Evolutionary conservation across 2,888 invertebrate genomes (phyloP), one percentile per base, ranked within the genome.

Genomic region (Melangyna quadrimaculata): DNA sequence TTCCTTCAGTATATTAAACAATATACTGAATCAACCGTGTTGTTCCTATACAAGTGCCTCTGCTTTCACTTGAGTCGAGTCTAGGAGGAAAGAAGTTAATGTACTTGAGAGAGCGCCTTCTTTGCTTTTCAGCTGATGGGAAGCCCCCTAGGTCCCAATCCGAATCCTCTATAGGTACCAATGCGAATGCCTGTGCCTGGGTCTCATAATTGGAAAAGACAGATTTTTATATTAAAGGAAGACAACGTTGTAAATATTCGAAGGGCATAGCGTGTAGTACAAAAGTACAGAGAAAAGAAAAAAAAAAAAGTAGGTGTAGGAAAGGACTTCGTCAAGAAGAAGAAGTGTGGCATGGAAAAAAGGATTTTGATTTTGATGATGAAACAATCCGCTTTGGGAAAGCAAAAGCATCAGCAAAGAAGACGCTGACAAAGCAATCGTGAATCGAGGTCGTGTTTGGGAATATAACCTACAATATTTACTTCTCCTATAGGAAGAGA

Each of bases 151-250:
- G 29, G 43, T 65, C 19, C 19, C 29, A n/a, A 63, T 43, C 12
- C 35, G 4, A 1, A 5, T 2, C 19, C 32, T 37, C 22, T 51
- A 6, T 7, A 10, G 6, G 14, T 51, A 3, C 48, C 45, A 19
- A 1, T 48, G 22, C 48, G 12, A 5, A 4, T 22, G 10, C 48
- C 48, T 12, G 10, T 22, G 19, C 22, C 48, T 61, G 40, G 59
- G 70, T 29, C 51, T 79, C 72, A 72, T 86, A 86, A 86, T 86
- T 86, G 86, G 86, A 86, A 81, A 81, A 73, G 86, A 77, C 77
- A 81, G 81, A 77, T 81, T 86, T 72, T 86, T 55, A 72, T 80
- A 77, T 80, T 65, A 72, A 77, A 69, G 70, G 40, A 67, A 67
- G 65, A 69, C 40, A 48, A n/a, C 35, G 51, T 43, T 45, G 63